Conservation (phyloP, 2,888 invertebrate species). For the Eupithecia abbreviata region DNA sequence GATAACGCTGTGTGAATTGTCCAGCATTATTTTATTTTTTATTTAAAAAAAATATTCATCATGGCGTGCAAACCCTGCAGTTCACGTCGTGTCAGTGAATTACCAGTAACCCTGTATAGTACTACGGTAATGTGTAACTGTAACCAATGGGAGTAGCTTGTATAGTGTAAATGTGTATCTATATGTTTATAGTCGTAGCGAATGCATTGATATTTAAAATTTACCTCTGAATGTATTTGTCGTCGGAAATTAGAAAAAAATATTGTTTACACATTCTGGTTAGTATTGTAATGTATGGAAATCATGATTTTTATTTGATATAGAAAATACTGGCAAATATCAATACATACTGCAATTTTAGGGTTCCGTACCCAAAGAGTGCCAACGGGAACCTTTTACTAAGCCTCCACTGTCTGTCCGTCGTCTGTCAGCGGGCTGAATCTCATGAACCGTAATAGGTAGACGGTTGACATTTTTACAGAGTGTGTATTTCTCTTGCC, state of each 20-base stretch:
- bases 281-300: not conserved
- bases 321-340: not conserved
- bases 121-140: conserved; percentile 57
- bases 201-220: conserved; percentile 46
- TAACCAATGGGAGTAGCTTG: conserved; percentile 66
- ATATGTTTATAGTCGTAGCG: conserved; percentile 44
- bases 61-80: too few species aligned
- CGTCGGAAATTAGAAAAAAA: not conserved
- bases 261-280: not conserved
- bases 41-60: too few species aligned
- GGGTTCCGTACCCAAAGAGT: not conserved
- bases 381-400: not conserved
- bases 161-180: conserved; percentile 78
- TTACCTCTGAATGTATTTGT: not conserved
- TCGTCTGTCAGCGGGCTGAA: not conserved
- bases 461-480: not conserved
- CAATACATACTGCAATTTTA: not conserved
- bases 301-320: not conserved
- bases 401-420: not conserved
- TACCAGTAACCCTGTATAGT: not conserved
- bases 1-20: too few species aligned
- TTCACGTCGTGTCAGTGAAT: too few species aligned
- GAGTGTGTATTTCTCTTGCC: not conserved
- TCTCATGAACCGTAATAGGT: not conserved
- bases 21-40: too few species aligned